These are phyloP conservation scores for Agrotis exclamationis DNA, from an alignment of 2,888 invertebrate species.

Conservation along the genomic window DNA sequence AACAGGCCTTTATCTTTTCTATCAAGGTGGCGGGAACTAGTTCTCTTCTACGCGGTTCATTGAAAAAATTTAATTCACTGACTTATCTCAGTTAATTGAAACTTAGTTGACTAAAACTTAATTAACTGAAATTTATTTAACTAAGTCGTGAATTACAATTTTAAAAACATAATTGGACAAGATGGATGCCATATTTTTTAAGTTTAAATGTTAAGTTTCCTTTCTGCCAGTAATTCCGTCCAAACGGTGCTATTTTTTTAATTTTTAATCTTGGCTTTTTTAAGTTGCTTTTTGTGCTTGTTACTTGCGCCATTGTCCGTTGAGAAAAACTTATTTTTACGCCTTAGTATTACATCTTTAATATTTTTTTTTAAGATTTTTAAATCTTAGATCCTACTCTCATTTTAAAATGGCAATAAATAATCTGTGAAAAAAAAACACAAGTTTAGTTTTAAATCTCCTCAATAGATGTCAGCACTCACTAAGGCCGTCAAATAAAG, in stretches of 20 bases:
- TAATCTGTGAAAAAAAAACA: neutral
- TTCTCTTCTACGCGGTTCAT: slow-evolving; percentile 62
- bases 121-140: slow-evolving; percentile 17
- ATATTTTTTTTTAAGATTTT: neutral
- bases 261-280: slow-evolving; percentile 72
- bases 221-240: slow-evolving; percentile 81
- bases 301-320: slow-evolving; percentile 56
- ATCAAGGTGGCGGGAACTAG: slow-evolving; percentile 80
- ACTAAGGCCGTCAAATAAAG: slow-evolving; percentile 4
- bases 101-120: slow-evolving; percentile 10
- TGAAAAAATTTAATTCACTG: slow-evolving; percentile 45
- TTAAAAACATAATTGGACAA: slow-evolving; percentile 60
- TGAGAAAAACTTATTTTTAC: slow-evolving; percentile 19
- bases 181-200: slow-evolving; percentile 88
- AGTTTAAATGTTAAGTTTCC: slow-evolving; percentile 72
- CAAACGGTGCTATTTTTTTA: slow-evolving; percentile 86
- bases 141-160: slow-evolving; percentile 42
- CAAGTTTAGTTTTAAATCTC: neutral
- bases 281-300: slow-evolving; percentile 69
- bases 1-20: slow-evolving; percentile 67
- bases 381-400: neutral
- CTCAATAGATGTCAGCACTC: slow-evolving; percentile 29
- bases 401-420: no score
- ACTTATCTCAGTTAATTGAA: slow-evolving; percentile 4
- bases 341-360: neutral